phyloP scores from a whole-genome alignment of 2,113 vertebrate species.

The Oryzias celebensis region DNA sequence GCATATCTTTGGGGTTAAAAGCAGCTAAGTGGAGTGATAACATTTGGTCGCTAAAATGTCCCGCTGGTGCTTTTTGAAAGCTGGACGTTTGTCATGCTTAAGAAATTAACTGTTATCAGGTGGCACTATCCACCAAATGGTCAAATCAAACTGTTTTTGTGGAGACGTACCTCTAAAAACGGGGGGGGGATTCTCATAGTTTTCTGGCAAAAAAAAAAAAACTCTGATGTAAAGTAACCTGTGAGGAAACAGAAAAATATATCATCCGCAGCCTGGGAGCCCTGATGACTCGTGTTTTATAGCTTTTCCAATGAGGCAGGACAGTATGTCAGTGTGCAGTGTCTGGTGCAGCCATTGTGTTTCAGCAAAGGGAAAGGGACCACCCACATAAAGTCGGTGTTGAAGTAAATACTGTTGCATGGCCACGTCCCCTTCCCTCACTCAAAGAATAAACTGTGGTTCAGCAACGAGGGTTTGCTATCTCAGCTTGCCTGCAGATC shows the following conservation, averaged over 20 bases:
- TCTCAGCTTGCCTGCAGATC: conserved; percentile 70
- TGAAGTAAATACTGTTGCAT: conserved; percentile 73
- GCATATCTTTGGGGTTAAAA: conserved; percentile 18
- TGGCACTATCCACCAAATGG: not conserved
- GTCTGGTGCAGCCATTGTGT: conserved; percentile 74
- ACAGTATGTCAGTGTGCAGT: conserved; percentile 71
- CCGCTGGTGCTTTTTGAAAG: conserved; percentile 14
- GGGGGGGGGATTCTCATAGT: conserved; percentile 20
- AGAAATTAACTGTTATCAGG: conserved; percentile 1
- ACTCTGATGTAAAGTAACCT: conserved; percentile 44
- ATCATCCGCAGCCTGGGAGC: conserved; percentile 65
- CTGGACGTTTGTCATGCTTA: conserved; percentile 19
- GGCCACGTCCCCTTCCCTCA: conserved; percentile 57
- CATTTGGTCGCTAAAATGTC: conserved; percentile 16
- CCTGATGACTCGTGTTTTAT: conserved; percentile 72
- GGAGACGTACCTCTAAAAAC: conserved; percentile 2
- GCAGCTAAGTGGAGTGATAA: conserved; percentile 26
- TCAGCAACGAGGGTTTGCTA: conserved; percentile 48
- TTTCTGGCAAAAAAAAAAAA: conserved; percentile 29
- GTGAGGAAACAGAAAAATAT: conserved; percentile 60
- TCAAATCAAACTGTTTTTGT: conserved; percentile 20
- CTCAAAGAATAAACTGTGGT: conserved; percentile 68
- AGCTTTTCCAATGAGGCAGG: conserved; percentile 76
- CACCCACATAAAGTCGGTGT: conserved; percentile 77
- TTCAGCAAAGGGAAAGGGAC: conserved; percentile 56